Conservation (phyloP, 2,797 vertebrate genomes). For the Danio choprae region DNA sequence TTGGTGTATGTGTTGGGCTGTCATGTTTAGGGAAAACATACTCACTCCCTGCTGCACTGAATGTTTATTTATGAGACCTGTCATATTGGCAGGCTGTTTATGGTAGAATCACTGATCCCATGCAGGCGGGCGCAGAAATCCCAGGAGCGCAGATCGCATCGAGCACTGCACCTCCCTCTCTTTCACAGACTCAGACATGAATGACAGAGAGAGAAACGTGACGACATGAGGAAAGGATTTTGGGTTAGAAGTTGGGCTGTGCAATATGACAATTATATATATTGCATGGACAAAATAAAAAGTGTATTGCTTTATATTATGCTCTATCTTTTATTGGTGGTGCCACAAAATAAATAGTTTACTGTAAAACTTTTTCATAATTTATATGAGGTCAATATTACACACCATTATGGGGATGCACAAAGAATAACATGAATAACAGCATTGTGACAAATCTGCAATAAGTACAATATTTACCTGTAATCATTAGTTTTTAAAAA, state of each 20-base stretch:
- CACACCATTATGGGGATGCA: too few species aligned
- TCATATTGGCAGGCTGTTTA: slow-evolving; percentile 76
- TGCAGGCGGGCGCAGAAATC: slow-evolving; percentile 65
- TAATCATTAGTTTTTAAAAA: too few species aligned
- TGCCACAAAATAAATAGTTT: too few species aligned
- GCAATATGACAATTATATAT: too few species aligned
- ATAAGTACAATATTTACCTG: too few species aligned
- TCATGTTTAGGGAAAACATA: slow-evolving; percentile 68
- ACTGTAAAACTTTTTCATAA: too few species aligned
- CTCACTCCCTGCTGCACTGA: slow-evolving; percentile 59
- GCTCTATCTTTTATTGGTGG: too few species aligned
- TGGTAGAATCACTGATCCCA: slow-evolving; percentile 68
- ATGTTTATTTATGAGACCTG: slow-evolving; percentile 75
- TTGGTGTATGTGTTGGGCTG: slow-evolving; percentile 59
- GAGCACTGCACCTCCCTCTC: slow-evolving; percentile 19
- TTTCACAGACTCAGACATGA: slow-evolving; percentile 24
- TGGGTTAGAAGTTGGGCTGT: not conserved
- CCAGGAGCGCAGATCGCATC: slow-evolving; percentile 56
- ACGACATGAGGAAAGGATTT: not conserved
- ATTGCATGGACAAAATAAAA: too few species aligned
- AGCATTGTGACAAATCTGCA: too few species aligned
- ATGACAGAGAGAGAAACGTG: slow-evolving; percentile 17
- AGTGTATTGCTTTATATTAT: too few species aligned
- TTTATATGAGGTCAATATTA: too few species aligned
- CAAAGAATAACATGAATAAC: too few species aligned